Percentiles rank a stretch among this genome's conserved stretches.
Conservation (phyloP, 2,113 vertebrate species). For the Australoheros scitulus region DNA sequence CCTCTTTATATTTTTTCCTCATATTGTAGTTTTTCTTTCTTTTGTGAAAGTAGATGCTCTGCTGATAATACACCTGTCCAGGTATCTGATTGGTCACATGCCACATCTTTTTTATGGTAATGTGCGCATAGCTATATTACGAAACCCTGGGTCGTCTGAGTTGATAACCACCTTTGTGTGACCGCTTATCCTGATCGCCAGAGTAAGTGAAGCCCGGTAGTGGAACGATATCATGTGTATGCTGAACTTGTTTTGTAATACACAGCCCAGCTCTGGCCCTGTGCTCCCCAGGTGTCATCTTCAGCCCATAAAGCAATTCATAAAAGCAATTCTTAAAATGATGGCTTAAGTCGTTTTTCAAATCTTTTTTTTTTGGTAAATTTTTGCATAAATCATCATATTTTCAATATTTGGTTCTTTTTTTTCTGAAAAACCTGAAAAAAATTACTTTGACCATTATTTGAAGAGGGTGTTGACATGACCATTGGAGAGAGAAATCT, state of each 20-base stretch:
- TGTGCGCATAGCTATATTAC: not conserved
- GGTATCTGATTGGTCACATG: not conserved
- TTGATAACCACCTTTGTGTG: not conserved
- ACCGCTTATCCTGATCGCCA: not conserved
- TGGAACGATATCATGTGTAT: not conserved
- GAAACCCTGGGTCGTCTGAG: not conserved
- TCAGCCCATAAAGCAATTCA: no score
- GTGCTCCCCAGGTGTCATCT: not conserved
- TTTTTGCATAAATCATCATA: no score
- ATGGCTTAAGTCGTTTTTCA: no score
- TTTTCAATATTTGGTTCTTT: no score
- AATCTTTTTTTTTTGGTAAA: rapidly evolving
- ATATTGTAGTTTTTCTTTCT: not conserved
- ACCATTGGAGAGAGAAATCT: not conserved
- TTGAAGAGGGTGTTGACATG: not conserved
- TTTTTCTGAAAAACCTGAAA: no score
- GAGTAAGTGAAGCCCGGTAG: not conserved
- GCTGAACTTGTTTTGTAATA: not conserved
- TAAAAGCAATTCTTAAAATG: no score
- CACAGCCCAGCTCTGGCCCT: not conserved
- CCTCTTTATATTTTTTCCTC: no score
- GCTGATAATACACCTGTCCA: not conserved
- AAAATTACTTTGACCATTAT: no score
- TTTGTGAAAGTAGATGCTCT: not conserved
- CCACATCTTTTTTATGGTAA: not conserved